Conservation (phyloP, 1,140 invertebrate genomes). For the Camponotus floridanus region DNA sequence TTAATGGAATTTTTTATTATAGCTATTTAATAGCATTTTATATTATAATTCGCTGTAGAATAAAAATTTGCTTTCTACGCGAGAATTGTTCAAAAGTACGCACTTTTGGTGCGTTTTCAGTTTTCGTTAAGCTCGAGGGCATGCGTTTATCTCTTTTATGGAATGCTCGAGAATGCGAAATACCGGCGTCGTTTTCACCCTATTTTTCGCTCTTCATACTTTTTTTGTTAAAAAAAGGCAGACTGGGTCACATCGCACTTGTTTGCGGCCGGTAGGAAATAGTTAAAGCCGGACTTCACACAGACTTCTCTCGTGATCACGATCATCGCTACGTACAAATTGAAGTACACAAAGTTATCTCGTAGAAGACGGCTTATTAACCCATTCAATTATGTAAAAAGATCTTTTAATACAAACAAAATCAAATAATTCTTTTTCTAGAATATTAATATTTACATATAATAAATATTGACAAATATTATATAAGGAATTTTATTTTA, state of each 20-base stretch:
- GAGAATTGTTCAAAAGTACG: not conserved
- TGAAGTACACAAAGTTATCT: slow-evolving; percentile 50
- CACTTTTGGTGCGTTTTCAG: slow-evolving; percentile 19
- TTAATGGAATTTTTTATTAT: not conserved
- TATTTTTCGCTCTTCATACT: slow-evolving; percentile 63
- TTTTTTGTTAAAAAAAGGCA: slow-evolving; percentile 48
- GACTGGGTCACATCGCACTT: slow-evolving; percentile 54
- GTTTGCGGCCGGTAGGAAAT: slow-evolving; percentile 50
- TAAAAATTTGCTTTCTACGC: not conserved
- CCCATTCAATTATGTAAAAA: slow-evolving; percentile 9
- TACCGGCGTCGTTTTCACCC: slow-evolving; percentile 65
- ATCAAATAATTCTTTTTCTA: slow-evolving; percentile 5
- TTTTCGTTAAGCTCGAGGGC: slow-evolving; percentile 66
- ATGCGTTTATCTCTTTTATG: slow-evolving; percentile 77
- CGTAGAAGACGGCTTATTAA: slow-evolving; percentile 33
- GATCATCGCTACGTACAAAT: slow-evolving; percentile 27
- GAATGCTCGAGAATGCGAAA: slow-evolving; percentile 74
- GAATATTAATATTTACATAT: slow-evolving; percentile 11
- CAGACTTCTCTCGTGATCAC: not conserved
- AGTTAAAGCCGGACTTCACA: slow-evolving; percentile 41
- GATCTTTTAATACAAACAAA: slow-evolving; percentile 3
- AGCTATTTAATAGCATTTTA: not conserved
- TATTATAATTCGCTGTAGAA: not conserved
- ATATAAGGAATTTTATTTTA: not conserved
- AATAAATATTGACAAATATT: not conserved